These are phyloP conservation scores for Pogonomyrmex barbatus DNA, from an alignment of 1,140 invertebrate species.

Conservation along the genomic window DNA sequence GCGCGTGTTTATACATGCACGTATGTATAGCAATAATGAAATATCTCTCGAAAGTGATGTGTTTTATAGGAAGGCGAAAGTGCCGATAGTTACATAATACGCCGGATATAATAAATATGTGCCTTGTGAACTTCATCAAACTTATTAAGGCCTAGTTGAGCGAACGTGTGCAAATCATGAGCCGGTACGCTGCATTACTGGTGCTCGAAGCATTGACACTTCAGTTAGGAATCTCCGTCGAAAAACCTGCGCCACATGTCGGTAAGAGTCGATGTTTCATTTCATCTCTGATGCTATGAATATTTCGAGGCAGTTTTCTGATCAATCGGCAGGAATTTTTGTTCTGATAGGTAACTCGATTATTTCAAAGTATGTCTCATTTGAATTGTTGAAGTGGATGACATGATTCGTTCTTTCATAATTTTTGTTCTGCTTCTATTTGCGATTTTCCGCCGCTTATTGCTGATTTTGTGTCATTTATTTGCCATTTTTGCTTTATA, in stretches of 20 bases:
- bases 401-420: too few species aligned
- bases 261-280: conserved; percentile 60
- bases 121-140: not conserved
- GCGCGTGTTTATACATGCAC: too few species aligned
- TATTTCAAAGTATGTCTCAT: too few species aligned
- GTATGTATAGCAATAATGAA: too few species aligned
- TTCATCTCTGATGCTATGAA: not conserved
- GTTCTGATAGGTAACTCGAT: too few species aligned
- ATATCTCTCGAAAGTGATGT: too few species aligned
- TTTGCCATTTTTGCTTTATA: too few species aligned
- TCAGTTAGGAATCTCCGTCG: conserved; percentile 21
- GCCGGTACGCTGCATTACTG: not conserved
- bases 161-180: not conserved
- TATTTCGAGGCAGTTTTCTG: too few species aligned
- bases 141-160: not conserved
- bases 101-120: not conserved
- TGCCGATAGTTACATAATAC: not conserved
- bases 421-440: too few species aligned
- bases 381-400: too few species aligned
- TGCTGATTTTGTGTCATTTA: too few species aligned
- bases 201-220: conserved; percentile 23
- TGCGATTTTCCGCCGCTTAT: not conserved
- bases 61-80: not conserved
- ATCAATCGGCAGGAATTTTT: too few species aligned
- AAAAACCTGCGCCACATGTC: conserved; percentile 66